These are phyloP conservation scores for Callipepla californica DNA, from an alignment of 2,113 vertebrate genomes.

Conservation along the genomic window DNA sequence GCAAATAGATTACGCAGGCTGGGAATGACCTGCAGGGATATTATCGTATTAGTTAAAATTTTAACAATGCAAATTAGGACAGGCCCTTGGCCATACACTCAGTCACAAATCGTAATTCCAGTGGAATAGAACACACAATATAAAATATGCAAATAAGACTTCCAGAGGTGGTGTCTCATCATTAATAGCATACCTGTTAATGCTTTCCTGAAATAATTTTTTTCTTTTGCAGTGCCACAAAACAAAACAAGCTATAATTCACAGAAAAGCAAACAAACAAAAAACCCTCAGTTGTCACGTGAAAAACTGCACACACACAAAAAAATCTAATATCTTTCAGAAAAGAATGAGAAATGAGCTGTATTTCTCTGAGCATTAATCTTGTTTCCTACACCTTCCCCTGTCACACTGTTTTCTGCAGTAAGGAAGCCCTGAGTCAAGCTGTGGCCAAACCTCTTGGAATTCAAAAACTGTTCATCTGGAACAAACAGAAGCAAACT, in stretches of 20 bases:
- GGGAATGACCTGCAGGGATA: slow-evolving; percentile 39
- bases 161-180: background rate
- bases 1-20: slow-evolving; percentile 2
- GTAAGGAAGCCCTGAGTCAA: background rate
- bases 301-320: background rate
- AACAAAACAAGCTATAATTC: background rate
- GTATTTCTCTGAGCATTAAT: background rate
- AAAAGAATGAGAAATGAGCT: background rate
- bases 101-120: slow-evolving; percentile 51
- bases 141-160: background rate
- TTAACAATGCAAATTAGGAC: slow-evolving; percentile 67
- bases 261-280: background rate
- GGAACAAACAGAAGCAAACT: background rate
- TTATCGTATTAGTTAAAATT: slow-evolving; percentile 46
- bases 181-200: background rate
- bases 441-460: background rate
- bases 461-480: background rate
- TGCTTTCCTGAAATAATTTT: background rate
- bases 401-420: background rate
- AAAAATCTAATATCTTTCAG: background rate
- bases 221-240: background rate
- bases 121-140: background rate
- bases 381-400: background rate
- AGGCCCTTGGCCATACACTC: slow-evolving; percentile 5
- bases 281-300: background rate